Conservation (phyloP, 2,797 vertebrate species). For the Pseudochromis fuscus region DNA sequence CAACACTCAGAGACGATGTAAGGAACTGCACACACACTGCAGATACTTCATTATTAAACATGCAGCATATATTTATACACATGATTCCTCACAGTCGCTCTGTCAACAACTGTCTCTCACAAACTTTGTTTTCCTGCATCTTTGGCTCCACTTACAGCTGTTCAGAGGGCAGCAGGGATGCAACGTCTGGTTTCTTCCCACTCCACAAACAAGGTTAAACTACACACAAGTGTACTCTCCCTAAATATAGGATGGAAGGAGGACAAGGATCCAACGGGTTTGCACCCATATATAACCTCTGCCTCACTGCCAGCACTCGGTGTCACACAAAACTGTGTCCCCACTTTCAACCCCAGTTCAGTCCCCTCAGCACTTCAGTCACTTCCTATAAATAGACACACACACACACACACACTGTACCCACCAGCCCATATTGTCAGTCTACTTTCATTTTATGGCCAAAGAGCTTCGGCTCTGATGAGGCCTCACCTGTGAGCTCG, state of each 20-base stretch:
- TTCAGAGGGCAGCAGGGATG: background rate
- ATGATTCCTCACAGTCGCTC: constrained; percentile 1
- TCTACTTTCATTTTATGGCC: constrained; percentile 29
- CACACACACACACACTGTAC: constrained; percentile 25
- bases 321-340: constrained; percentile 74
- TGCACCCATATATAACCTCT: constrained; percentile 63
- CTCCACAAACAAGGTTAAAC: constrained; percentile 48
- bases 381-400: constrained; percentile 68
- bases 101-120: background rate
- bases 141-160: background rate
- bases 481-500: constrained; percentile 39
- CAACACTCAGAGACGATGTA: constrained; percentile 15
- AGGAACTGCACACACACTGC: constrained; percentile 8
- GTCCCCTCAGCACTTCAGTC: constrained; percentile 66
- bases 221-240: constrained; percentile 19
- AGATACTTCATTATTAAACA: constrained; percentile 43
- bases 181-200: constrained; percentile 20
- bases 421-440: constrained; percentile 15
- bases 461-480: constrained; percentile 22
- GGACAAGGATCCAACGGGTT: constrained; percentile 35
- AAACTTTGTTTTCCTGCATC: too few species aligned
- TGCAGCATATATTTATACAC: constrained; percentile 14
- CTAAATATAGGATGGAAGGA: constrained; percentile 54
- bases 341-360: constrained; percentile 57
- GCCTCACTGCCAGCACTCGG: constrained; percentile 49